Conservation (phyloP, 2,113 vertebrate species). For the Onychostoma macrolepis region DNA sequence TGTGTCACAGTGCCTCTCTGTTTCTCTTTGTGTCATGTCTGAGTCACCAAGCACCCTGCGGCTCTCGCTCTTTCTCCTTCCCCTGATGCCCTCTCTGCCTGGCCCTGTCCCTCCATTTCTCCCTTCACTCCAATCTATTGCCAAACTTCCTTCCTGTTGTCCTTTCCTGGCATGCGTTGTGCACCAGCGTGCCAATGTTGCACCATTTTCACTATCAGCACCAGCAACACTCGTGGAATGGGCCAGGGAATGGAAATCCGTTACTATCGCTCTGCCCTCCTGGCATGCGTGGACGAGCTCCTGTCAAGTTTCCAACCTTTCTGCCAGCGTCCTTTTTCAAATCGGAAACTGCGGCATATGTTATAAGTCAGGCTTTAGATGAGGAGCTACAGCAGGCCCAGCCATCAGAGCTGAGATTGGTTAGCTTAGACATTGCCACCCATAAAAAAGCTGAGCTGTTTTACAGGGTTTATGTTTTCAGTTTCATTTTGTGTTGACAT, state of each 20-base stretch:
- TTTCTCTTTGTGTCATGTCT: constrained; percentile 44
- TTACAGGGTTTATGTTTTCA: background rate
- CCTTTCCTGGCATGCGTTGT: constrained; percentile 30
- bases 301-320: constrained; percentile 44
- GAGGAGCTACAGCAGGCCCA: background rate
- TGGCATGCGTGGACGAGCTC: constrained; percentile 14
- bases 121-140: constrained; percentile 10
- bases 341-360: constrained; percentile 40
- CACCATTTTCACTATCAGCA: constrained; percentile 26
- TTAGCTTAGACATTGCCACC: background rate
- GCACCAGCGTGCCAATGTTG: constrained; percentile 31
- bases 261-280: constrained; percentile 9
- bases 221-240: constrained; percentile 6
- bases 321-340: constrained; percentile 31
- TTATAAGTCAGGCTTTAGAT: constrained; percentile 17
- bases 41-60: constrained; percentile 58
- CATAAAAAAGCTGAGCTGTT: constrained; percentile 1
- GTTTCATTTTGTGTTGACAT: background rate
- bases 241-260: constrained; percentile 13
- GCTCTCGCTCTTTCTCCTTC: constrained; percentile 41
- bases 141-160: constrained; percentile 43
- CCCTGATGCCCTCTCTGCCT: constrained; percentile 41
- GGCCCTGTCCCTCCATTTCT: constrained; percentile 6
- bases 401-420: background rate
- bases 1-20: constrained; percentile 20